Evolutionary conservation across 1,140 invertebrate species (phyloP).

Genomic region (Tachypleus tridentatus): DNA sequence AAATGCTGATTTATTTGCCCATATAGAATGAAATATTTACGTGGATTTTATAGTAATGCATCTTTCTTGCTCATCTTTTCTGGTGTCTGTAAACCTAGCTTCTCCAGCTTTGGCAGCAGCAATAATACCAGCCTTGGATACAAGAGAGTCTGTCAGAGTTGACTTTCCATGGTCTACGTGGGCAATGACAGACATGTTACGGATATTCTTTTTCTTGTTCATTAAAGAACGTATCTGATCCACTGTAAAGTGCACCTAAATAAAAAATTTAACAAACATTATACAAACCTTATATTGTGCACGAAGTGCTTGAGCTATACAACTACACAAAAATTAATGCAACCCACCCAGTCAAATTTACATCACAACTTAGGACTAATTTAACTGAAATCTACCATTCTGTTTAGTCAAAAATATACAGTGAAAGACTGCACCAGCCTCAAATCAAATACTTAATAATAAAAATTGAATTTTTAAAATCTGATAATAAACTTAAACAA

Average conservation of each 20-base stretch:
- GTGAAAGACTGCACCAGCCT: too few relatives aligned
- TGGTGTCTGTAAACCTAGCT: constrained; percentile 96
- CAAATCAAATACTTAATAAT: too few relatives aligned
- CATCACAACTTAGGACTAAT: too few relatives aligned
- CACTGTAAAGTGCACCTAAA: constrained; percentile 96
- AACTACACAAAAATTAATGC: too few relatives aligned
- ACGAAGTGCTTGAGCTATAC: too few relatives aligned
- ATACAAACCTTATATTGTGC: too few relatives aligned
- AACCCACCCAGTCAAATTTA: too few relatives aligned
- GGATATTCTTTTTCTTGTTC: constrained; percentile 99
- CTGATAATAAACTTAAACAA: too few relatives aligned
- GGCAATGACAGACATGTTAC: constrained; percentile 99
- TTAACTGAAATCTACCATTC: too few relatives aligned
- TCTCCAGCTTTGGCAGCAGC: constrained; percentile 96
- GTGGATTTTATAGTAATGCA: constrained; percentile 99
- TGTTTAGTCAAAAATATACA: too few relatives aligned
- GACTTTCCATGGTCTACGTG: constrained; percentile 99
- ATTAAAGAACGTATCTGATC: constrained; percentile 99
- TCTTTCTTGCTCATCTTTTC: constrained; percentile 59
- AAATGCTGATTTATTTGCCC: too few relatives aligned
- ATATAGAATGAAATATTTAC: constrained; percentile 13
- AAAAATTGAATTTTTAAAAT: too few relatives aligned
- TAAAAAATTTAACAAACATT: background rate
- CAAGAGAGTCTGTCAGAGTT: constrained; percentile 96
- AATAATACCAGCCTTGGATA: constrained; percentile 99